Base-by-base conservation (phyloP, 2,888 invertebrate genomes). In the Dioctria linearis region DNA sequence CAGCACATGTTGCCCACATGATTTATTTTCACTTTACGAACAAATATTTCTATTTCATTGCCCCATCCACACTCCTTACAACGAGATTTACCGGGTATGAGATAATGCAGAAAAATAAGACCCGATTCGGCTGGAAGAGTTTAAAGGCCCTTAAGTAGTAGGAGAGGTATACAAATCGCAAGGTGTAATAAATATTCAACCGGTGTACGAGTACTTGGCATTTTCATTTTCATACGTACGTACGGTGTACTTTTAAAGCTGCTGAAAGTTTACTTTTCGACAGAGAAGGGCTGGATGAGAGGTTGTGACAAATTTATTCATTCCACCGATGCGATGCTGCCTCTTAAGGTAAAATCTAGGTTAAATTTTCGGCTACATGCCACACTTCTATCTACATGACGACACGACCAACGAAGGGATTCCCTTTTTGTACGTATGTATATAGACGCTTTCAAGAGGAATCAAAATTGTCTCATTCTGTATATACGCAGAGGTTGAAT, bases 261-360 rank as follows among this genome's bases (percentile, higher is more conserved):
- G 49, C 69, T 69, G 69, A 69, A 49, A 69, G 49, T 69, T 69
- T 51, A 69, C 69, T 51, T 69, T 69, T 69, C 69, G 69, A 69
- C 69, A 69, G 69, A 25, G 25, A 37, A 51, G 46, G 69, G 51
- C 9, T 6, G 54, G n/a, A n/a, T 11, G 25, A 25, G 25, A 0
- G 25, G 37, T 39, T 51, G 51, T n/a, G 54, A 69, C 69, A 69
- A 69, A 69, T 69, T 69, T 69, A 69, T 69, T 49, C 69, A 51
- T 54, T n/a, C 54, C 6, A n/a, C 54, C 11, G 54, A 4, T 54
- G 46, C 11, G 54, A 4, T 54, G 46, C 5, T 46, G 2, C 46
- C 46, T n/a, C 4, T 54, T 54, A 6, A 54, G 49, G 51, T 37
- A 69, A 69, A 69, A 65, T 69, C 54, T 69, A n/a, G n/a, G 69